Evolutionary conservation across 2,888 invertebrate genomes (phyloP).

Genomic region (Dendrolimus pini): DNA sequence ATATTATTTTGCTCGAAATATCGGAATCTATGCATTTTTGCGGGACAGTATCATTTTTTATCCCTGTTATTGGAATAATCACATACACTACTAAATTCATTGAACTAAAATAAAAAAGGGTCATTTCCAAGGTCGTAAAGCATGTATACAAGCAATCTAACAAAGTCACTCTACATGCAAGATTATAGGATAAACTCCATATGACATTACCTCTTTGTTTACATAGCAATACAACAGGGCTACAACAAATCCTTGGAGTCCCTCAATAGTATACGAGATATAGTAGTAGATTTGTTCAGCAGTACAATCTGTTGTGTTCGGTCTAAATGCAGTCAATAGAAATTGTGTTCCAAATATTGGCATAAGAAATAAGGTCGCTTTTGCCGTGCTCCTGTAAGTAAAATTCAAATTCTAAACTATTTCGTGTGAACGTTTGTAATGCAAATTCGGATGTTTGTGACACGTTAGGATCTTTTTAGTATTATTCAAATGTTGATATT

Average conservation of each 20-base stretch:
- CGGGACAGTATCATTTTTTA: too few relatives aligned
- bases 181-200: too few relatives aligned
- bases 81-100: too few relatives aligned
- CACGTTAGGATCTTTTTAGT: neutral
- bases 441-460: neutral
- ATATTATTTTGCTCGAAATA: too few relatives aligned
- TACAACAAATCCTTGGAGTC: slow-evolving; percentile 78
- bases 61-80: too few relatives aligned
- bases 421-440: neutral
- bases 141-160: too few relatives aligned
- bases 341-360: slow-evolving; percentile 84
- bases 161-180: too few relatives aligned
- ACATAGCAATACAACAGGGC: slow-evolving; percentile 81
- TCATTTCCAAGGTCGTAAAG: too few relatives aligned
- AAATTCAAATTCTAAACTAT: slow-evolving; percentile 1
- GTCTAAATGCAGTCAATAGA: slow-evolving; percentile 76
- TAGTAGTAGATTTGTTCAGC: slow-evolving; percentile 77
- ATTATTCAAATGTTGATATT: neutral
- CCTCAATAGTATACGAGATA: slow-evolving; percentile 76
- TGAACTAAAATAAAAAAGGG: too few relatives aligned
- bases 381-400: slow-evolving; percentile 74
- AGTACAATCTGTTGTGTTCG: slow-evolving; percentile 64
- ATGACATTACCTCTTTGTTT: slow-evolving; percentile 75
- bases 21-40: too few relatives aligned
- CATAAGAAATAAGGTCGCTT: slow-evolving; percentile 81